These are phyloP conservation scores for Lochmaea capreae DNA, from an alignment of 2,888 invertebrate species.

Conservation along the genomic window DNA sequence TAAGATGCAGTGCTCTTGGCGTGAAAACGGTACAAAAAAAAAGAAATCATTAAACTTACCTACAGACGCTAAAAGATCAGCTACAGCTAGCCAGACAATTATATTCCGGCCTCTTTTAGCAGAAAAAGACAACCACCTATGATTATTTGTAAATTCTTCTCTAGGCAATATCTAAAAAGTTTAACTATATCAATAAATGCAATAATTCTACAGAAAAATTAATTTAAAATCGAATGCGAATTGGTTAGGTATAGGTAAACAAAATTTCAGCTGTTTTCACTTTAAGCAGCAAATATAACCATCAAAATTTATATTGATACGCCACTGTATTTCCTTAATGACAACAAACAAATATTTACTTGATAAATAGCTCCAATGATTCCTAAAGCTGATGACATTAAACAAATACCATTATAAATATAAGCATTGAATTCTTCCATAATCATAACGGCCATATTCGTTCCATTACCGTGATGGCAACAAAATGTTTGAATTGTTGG, in stretches of 20 bases:
- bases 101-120: slow-evolving; percentile 77
- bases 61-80: slow-evolving; percentile 81
- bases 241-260: too few relatives aligned
- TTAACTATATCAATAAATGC: slow-evolving; percentile 9
- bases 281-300: too few relatives aligned
- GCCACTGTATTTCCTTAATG: not conserved
- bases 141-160: slow-evolving; percentile 67
- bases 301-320: not conserved
- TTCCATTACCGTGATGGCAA: slow-evolving; percentile 74
- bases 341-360: slow-evolving; percentile 65
- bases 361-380: slow-evolving; percentile 82
- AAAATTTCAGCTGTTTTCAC: too few relatives aligned
- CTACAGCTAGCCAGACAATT: slow-evolving; percentile 82
- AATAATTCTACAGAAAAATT: not conserved
- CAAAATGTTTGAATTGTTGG: slow-evolving; percentile 89
- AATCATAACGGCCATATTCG: slow-evolving; percentile 74
- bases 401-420: slow-evolving; percentile 79
- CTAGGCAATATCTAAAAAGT: slow-evolving; percentile 74
- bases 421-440: slow-evolving; percentile 81
- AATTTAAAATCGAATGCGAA: too few relatives aligned
- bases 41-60: slow-evolving; percentile 66
- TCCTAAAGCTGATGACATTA: slow-evolving; percentile 79
- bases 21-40: not conserved
- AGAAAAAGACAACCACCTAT: slow-evolving; percentile 70
- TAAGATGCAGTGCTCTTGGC: too few relatives aligned